Evolutionary conservation across 2,797 vertebrate genomes (phyloP).

Genomic region (Nyctalus aviator): DNA sequence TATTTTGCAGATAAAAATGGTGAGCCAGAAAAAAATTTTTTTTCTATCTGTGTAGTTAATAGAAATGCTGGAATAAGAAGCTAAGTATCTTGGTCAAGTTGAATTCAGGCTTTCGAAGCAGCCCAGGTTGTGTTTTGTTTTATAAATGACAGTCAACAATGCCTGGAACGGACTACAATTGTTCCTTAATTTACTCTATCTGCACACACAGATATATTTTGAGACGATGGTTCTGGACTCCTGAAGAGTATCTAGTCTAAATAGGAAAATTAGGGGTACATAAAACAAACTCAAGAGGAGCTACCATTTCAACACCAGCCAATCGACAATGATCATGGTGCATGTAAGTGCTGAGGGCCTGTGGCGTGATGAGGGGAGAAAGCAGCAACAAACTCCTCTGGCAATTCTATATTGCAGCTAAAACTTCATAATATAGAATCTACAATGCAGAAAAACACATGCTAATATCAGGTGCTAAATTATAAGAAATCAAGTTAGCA

Average conservation of each 20-base stretch:
- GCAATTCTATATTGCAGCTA: background rate
- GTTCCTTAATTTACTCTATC: background rate
- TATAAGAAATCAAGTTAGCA: background rate
- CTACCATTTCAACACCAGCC: background rate
- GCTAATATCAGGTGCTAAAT: background rate
- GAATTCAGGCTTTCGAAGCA: background rate
- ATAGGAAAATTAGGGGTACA: background rate
- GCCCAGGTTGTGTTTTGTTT: background rate
- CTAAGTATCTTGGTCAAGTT: background rate
- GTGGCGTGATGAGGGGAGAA: background rate
- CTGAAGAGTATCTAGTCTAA: background rate
- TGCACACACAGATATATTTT: background rate
- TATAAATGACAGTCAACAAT: background rate
- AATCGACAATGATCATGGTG: background rate
- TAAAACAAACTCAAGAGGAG: background rate
- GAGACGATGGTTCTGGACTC: background rate
- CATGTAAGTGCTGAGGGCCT: background rate
- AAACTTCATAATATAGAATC: background rate
- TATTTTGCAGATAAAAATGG: background rate
- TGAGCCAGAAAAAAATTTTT: background rate
- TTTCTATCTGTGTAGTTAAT: background rate
- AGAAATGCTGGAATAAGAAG: background rate
- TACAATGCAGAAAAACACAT: background rate
- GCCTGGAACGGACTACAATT: background rate
- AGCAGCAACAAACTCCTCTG: background rate